A percentile compares a stretch with the other conserved stretches of the same genome.
phyloP scores from a whole-genome alignment of 2,888 invertebrate genomes.

The Chelonus formosanus region DNA sequence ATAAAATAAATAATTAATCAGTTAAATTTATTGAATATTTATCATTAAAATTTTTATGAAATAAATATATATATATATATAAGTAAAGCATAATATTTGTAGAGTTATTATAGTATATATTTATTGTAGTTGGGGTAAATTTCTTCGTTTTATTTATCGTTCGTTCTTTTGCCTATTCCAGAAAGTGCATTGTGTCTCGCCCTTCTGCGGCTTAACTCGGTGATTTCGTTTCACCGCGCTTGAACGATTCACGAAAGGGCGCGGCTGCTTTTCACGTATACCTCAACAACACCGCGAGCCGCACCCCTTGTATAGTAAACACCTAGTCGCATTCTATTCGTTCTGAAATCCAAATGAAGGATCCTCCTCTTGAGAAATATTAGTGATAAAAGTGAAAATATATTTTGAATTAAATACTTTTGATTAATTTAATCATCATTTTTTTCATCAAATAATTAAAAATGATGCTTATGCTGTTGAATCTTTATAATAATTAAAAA shows the following conservation, averaged over 20 bases:
- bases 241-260: slow-evolving; percentile 42
- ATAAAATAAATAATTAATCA: too few species aligned
- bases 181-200: slow-evolving; percentile 38
- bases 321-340: slow-evolving; percentile 33
- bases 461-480: too few species aligned
- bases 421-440: neutral
- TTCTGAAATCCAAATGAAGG: slow-evolving; percentile 19
- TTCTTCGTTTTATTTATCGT: slow-evolving; percentile 14
- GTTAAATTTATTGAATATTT: too few species aligned
- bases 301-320: slow-evolving; percentile 35
- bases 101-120: neutral
- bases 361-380: slow-evolving; percentile 24
- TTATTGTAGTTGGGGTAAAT: neutral
- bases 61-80: too few species aligned
- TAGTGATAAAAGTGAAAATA: too few species aligned
- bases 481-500: too few species aligned
- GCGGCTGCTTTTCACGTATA: slow-evolving; percentile 26
- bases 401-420: too few species aligned
- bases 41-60: too few species aligned
- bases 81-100: too few species aligned
- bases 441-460: neutral
- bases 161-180: slow-evolving; percentile 22
- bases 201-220: slow-evolving; percentile 44
- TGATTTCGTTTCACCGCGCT: slow-evolving; percentile 45
- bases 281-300: slow-evolving; percentile 24